Conservation (phyloP, 2,113 vertebrate genomes). For the Eidolon helvum region DNA sequence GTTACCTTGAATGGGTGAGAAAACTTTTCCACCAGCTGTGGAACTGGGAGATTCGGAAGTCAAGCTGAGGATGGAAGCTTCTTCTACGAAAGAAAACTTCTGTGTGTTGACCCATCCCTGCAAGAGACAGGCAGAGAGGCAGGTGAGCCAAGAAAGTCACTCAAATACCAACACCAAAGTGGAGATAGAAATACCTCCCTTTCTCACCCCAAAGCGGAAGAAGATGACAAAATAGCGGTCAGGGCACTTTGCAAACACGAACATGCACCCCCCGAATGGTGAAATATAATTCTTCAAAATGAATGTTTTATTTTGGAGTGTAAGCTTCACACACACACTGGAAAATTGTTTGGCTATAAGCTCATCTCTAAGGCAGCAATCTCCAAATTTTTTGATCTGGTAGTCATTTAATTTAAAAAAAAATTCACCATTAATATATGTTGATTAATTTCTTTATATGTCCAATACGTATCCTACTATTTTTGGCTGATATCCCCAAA, state of each 20-base stretch:
- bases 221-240: background rate
- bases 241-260: background rate
- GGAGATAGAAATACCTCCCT: background rate
- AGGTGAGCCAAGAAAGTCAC: background rate
- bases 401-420: background rate
- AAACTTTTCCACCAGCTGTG: accelerated
- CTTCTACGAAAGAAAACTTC: background rate
- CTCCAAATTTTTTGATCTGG: background rate
- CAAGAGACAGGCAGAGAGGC: background rate
- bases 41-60: background rate
- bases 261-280: too few species aligned
- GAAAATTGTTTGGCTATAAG: background rate
- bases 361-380: background rate
- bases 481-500: background rate
- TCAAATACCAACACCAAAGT: accelerated
- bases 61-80: too few species aligned
- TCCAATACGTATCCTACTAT: background rate
- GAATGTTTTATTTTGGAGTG: background rate
- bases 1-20: background rate
- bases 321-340: too few species aligned
- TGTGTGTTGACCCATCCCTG: accelerated
- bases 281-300: background rate
- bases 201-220: background rate
- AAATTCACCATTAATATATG: background rate
- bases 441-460: background rate